These are phyloP conservation scores for Homalodisca vitripennis DNA, from an alignment of 1,140 invertebrate genomes.

Conservation along the genomic window DNA sequence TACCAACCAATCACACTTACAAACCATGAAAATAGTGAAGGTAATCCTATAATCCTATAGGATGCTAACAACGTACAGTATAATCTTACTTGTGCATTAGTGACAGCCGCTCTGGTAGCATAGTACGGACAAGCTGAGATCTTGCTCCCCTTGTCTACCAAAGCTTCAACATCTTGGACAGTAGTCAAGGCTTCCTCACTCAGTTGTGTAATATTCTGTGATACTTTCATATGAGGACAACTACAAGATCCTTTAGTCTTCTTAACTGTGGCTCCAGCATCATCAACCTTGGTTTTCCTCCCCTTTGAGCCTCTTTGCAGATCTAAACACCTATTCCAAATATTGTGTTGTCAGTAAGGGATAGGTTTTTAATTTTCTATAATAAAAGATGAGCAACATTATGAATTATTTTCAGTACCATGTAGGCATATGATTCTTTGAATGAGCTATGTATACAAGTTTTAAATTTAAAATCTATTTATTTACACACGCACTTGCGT, in stretches of 20 bases:
- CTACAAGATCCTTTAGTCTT: conserved; percentile 56
- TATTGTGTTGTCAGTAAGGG: too few species aligned
- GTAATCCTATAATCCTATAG: too few species aligned
- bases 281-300: conserved; percentile 55
- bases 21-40: too few species aligned
- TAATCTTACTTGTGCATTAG: conserved; percentile 67
- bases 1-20: too few species aligned
- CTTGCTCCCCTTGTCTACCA: conserved; percentile 66
- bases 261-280: conserved; percentile 63
- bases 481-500: too few species aligned
- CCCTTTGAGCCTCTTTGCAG: conserved; percentile 71
- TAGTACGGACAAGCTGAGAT: conserved; percentile 90
- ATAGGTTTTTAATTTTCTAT: too few species aligned
- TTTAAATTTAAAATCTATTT: too few species aligned
- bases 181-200: conserved; percentile 65
- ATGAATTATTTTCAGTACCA: too few species aligned
- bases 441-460: too few species aligned
- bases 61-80: too few species aligned
- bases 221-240: conserved; percentile 63
- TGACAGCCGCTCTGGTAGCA: conserved; percentile 72
- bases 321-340: conserved; percentile 71
- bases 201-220: conserved; percentile 55
- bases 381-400: too few species aligned
- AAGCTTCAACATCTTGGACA: conserved; percentile 87
- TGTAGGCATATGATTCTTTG: too few species aligned